Base-by-base conservation (phyloP, 2,888 invertebrate genomes). In the Sicus ferrugineus region DNA sequence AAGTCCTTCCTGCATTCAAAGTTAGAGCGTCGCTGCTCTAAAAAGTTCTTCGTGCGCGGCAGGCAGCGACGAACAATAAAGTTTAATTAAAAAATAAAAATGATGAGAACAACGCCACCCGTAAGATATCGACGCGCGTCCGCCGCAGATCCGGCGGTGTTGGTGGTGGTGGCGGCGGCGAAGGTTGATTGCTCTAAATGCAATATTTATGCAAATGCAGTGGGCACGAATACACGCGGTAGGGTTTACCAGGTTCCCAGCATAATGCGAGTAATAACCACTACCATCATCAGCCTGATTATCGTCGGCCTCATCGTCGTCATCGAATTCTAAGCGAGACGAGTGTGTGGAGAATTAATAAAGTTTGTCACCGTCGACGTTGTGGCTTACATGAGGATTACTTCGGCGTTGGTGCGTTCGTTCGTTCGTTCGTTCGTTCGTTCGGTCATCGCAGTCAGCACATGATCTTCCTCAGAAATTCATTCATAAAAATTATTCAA, bases 401-500 rank as follows among this genome's bases (percentile, higher is more conserved):
- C 80, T 11, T n/a, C 14, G 66, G 16, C 59, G 59, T 28, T n/a
- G n/a, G 5, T 16, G 52, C 52, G 28, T 30, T 19, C n/a, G n/a
- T n/a, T n/a, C 19, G 16, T 62, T 3, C 19, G 34, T 3, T 11
- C 46, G 2, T 46, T 28, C 6, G 2, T 14, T 30, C 46, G 28
- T 59, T 67, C 72, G 66, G 48, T 30, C 72, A 70, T 70, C 69
- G 71, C 68, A 68, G 70, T 73, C 71, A 31, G n/a, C 54, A 52
- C n/a, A 21, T 38, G 23, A 50, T 54, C 52, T 75, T 80, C 79
- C 80, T 81, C 81, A 79, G 78, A 80, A 80, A 81, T 81, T 81
- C 81, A 80, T 81, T n/a, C 81, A 80, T 81, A 81, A 81, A 81
- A 81, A 81, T 81, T 81, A 81, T 81, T 81, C 81, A 81, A 81